Conservation (phyloP, 2,797 vertebrate genomes). For the Macrochelys suwanniensis region DNA sequence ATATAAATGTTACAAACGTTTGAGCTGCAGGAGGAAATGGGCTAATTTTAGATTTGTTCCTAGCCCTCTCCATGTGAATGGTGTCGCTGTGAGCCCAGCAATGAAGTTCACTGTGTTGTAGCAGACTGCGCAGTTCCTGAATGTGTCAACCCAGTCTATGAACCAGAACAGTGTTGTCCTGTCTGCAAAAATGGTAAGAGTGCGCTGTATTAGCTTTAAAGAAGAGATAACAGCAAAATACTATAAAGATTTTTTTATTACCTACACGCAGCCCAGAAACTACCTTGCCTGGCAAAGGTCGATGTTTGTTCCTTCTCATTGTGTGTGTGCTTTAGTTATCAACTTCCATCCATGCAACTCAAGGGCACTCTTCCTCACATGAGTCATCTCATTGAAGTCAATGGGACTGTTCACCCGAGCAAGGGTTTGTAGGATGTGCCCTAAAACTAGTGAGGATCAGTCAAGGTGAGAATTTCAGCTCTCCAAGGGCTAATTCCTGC, state of each 20-base stretch:
- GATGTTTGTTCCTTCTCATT: fast-evolving
- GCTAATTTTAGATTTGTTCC: slow-evolving; percentile 87
- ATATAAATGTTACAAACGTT: slow-evolving; percentile 79
- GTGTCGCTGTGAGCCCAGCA: slow-evolving; percentile 99
- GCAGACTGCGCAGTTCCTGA: slow-evolving; percentile 99
- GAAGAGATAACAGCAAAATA: slow-evolving; percentile 62
- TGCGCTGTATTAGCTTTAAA: slow-evolving; percentile 75
- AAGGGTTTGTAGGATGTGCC: not conserved
- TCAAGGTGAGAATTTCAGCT: not conserved
- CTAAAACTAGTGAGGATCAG: fast-evolving
- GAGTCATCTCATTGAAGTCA: not conserved
- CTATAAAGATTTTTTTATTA: not conserved
- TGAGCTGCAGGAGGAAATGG: slow-evolving; percentile 79
- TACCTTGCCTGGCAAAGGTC: fast-evolving
- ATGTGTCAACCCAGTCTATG: slow-evolving; percentile 99
- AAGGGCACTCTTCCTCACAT: not conserved
- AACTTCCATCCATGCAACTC: not conserved
- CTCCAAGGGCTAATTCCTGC: not conserved
- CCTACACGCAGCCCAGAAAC: not conserved
- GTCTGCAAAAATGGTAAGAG: slow-evolving; percentile 99
- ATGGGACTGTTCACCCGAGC: not conserved
- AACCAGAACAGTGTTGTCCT: slow-evolving; percentile 99
- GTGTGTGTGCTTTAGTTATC: fast-evolving
- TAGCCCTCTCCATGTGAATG: slow-evolving; percentile 99
- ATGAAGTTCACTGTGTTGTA: slow-evolving; percentile 99